A percentile compares a stretch with the other conserved stretches of the same genome.
These are phyloP conservation scores for Phalacrocorax carbo DNA, from an alignment of 2,113 vertebrate genomes.

Conservation along the genomic window DNA sequence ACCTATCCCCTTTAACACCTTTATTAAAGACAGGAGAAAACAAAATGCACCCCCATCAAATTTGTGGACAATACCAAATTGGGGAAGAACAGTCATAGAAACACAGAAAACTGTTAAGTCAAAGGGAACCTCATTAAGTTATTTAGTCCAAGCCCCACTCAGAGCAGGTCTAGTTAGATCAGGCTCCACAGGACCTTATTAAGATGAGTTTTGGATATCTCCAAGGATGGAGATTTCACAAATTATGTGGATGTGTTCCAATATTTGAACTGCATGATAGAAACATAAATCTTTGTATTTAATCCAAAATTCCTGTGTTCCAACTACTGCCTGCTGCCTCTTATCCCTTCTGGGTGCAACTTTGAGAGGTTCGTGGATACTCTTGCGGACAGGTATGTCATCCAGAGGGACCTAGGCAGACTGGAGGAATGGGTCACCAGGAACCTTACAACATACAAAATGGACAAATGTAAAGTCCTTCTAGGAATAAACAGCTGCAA, in stretches of 20 bases:
- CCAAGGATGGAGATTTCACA: not conserved
- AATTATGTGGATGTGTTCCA: not conserved
- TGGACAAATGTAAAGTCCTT: not conserved
- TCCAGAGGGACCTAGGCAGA: not conserved
- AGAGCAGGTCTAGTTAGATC: not conserved
- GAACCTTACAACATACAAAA: not conserved
- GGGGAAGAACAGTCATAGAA: not conserved
- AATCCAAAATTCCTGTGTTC: not conserved
- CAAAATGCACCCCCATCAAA: not conserved
- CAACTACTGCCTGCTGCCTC: not conserved
- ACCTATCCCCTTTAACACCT: not conserved
- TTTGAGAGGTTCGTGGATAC: not conserved
- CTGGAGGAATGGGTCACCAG: not conserved
- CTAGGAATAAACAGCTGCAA: not conserved
- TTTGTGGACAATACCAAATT: not conserved
- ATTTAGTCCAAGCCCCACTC: not conserved
- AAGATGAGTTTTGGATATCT: not conserved
- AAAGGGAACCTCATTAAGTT: not conserved
- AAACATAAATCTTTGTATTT: not conserved
- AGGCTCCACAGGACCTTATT: not conserved
- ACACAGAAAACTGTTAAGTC: not conserved
- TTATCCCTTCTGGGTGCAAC: not conserved
- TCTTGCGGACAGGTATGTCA: not conserved
- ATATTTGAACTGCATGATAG: not conserved
- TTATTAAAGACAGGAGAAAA: not conserved